Base-by-base conservation (phyloP, 2,113 vertebrate genomes). In the Podilymbus podiceps region DNA sequence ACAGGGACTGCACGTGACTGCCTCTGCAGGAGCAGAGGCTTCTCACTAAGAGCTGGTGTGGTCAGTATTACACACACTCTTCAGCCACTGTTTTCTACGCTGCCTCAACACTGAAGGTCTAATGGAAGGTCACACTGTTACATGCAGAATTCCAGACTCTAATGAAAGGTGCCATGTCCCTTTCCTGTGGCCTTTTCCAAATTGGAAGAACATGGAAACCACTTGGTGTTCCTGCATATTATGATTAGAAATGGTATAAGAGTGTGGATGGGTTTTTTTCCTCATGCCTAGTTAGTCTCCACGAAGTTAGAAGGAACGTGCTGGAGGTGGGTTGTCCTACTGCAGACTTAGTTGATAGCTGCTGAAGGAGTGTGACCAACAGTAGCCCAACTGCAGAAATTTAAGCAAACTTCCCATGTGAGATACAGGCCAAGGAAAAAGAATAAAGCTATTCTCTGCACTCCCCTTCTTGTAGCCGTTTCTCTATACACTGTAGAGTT, bases 11-110 rank as follows among this genome's bases (percentile, higher is more conserved):
- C 94, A 95, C 97, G 81, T 68, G 86, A 94, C 92, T 84, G 86
- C 93, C 95, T 98, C 95, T 94, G 96, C 96, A 89, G 94, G 95
- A 97, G 98, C 96, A 95, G 98, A 90, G 94, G 96, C 92, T 97
- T 97, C 95, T 96, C 92, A 59, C 95, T 96, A 53, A 92, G 97
- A 98, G 97, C 97, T 96, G 95, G 96, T 94, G 97, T 97, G 98
- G 95, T 98, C 97, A 97, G 97, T 98, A 98, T 98, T 98, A 97
- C 97, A 95, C 95, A 97, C 97, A 98, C 96, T 98, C 97, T 97
- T 97, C 97, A 98, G 98, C 96, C 97, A 97, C 98, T 95, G 92
- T 98, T 97, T 97, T 96, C 97, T 98, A 95, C 23, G 89, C 97
- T 98, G 98, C 98, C 98, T 98, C 98, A 98, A 95, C 93, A 95